phyloP scores from a whole-genome alignment of 2,888 invertebrate species.

The Dorcus parallelipipedus region DNA sequence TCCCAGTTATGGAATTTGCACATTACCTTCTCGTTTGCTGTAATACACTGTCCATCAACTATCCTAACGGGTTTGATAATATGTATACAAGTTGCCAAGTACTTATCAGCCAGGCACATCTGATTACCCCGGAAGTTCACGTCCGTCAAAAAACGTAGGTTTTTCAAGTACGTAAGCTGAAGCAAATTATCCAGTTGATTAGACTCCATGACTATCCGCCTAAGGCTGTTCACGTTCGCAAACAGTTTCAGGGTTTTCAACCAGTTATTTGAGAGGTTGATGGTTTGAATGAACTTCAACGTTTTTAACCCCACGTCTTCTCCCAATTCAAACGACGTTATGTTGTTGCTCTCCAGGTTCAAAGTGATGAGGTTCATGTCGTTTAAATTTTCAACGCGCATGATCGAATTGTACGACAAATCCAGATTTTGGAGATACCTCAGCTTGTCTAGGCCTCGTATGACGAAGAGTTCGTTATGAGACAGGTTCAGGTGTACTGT shows the following conservation, averaged over 20 bases:
- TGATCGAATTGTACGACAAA: constrained; percentile 59
- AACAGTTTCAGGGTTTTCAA: constrained; percentile 55
- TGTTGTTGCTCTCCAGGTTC: constrained; percentile 32
- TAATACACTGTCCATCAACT: constrained; percentile 42
- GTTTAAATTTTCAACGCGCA: constrained; percentile 56
- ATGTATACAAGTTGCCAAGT: constrained; percentile 41
- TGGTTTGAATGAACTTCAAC: constrained; percentile 52
- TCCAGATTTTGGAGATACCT: constrained; percentile 53
- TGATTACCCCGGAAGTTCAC: constrained; percentile 43
- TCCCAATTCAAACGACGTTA: constrained; percentile 41
- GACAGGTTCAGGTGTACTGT: constrained; percentile 59
- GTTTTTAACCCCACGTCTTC: constrained; percentile 51
- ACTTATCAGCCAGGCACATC: constrained; percentile 35
- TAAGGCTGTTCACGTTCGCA: constrained; percentile 42
- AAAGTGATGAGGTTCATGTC: constrained; percentile 49
- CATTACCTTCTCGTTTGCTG: constrained; percentile 37
- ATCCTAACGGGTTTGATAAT: constrained; percentile 39
- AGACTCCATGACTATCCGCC: constrained; percentile 39
- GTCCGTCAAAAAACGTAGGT: constrained; percentile 37
- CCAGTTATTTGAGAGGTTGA: constrained; percentile 56
- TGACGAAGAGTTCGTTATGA: constrained; percentile 57
- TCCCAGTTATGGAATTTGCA: too few relatives aligned
- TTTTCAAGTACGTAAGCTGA: constrained; percentile 42
- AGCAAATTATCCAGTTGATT: constrained; percentile 44
- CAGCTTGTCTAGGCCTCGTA: constrained; percentile 55